Percentiles rank a stretch among this genome's conserved stretches.
These are phyloP conservation scores for Ectemnius continuus DNA, from an alignment of 2,888 invertebrate genomes.

Conservation along the genomic window DNA sequence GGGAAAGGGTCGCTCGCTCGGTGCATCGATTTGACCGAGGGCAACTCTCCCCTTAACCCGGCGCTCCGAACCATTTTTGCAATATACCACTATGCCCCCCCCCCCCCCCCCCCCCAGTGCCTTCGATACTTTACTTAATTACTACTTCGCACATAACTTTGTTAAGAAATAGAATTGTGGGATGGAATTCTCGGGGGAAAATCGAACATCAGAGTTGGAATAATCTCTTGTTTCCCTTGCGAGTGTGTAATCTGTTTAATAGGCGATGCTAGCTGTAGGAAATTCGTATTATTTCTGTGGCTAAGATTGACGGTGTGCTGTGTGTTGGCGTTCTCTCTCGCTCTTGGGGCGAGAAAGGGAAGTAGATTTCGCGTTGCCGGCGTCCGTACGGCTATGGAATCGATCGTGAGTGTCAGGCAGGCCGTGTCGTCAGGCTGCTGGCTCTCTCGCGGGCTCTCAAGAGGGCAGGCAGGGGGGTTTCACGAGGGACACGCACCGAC, in stretches of 20 bases:
- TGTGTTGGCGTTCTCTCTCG: no score
- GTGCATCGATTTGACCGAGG: conserved; percentile 1
- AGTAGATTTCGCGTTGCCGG: conserved; percentile 38
- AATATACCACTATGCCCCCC: no score
- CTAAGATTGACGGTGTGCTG: no score
- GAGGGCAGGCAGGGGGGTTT: conserved; percentile 30
- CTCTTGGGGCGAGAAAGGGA: no score
- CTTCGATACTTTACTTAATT: no score
- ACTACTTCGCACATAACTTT: no score
- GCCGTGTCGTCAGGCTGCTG: conserved; percentile 68
- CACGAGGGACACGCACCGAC: conserved; percentile 50
- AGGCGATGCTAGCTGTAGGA: not conserved
- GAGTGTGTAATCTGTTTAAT: not conserved
- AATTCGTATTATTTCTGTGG: not conserved
- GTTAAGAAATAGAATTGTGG: no score
- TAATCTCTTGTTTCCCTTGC: no score
- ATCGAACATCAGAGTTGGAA: no score
- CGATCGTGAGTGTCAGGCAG: conserved; percentile 72
- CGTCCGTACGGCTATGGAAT: conserved; percentile 58
- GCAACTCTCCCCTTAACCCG: not conserved
- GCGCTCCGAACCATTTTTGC: no score
- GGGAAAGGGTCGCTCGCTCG: not conserved
- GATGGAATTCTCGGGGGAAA: no score
- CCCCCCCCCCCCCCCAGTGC: no score
- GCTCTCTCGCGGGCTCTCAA: conserved; percentile 45